Evolutionary conservation across 2,888 invertebrate species (phyloP).

Genomic region (Ischnus inquisitorius): DNA sequence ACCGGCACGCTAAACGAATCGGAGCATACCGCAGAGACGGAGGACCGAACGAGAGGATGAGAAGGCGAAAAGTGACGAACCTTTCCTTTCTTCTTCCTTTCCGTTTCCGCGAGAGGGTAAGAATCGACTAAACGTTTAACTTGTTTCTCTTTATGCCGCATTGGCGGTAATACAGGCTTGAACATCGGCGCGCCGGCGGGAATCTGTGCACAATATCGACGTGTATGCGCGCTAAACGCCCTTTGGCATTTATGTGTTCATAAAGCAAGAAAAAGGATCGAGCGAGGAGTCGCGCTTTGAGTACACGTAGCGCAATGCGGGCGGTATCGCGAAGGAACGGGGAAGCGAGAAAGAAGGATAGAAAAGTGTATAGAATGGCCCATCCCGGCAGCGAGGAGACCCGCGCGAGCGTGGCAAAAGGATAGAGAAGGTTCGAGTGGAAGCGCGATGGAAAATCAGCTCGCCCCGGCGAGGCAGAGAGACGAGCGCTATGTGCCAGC

Average conservation of each 20-base stretch:
- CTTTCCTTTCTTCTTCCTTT: slow-evolving; percentile 4
- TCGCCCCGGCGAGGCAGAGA: slow-evolving; percentile 74
- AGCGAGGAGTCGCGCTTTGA: slow-evolving; percentile 76
- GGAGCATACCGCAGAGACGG: slow-evolving; percentile 8
- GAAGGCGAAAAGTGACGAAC: slow-evolving; percentile 29
- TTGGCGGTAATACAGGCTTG: background rate
- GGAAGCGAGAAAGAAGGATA: slow-evolving; percentile 70
- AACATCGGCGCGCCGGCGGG: background rate
- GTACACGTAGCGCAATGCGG: slow-evolving; percentile 71
- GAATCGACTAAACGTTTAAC: slow-evolving; percentile 34
- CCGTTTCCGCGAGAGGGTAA: background rate
- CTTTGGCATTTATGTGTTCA: slow-evolving; percentile 81
- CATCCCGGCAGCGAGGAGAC: slow-evolving; percentile 55
- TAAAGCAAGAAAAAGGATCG: slow-evolving; percentile 79
- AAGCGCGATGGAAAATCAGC: slow-evolving; percentile 60
- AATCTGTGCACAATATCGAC: slow-evolving; percentile 23
- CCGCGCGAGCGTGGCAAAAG: slow-evolving; percentile 67
- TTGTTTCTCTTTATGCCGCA: slow-evolving; percentile 1
- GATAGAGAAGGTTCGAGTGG: slow-evolving; percentile 61
- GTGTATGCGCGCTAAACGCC: slow-evolving; percentile 63
- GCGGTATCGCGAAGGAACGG: slow-evolving; percentile 69
- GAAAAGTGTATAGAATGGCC: slow-evolving; percentile 54
- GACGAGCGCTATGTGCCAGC: slow-evolving; percentile 75
- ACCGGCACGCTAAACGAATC: slow-evolving; percentile 7
- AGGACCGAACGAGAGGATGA: slow-evolving; percentile 2